Evolutionary conservation across 2,797 vertebrate species (phyloP).

Genomic region (Enteromius fasciolatus): DNA sequence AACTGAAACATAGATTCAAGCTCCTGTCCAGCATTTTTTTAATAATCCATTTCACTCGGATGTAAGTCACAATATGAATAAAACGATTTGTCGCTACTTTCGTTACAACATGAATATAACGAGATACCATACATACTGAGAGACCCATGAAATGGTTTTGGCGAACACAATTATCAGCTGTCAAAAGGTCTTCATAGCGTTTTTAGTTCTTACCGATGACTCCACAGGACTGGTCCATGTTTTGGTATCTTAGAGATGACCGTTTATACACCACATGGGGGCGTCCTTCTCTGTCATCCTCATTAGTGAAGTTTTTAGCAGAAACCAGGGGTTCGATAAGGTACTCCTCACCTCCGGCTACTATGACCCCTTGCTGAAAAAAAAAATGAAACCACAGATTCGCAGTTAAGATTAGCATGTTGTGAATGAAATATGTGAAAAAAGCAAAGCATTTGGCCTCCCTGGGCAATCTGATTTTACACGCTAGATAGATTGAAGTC

Average conservation of each 20-base stretch:
- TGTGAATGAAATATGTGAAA: background rate
- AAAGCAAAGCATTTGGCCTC: background rate
- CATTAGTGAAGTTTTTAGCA: constrained; percentile 77
- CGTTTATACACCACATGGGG: constrained; percentile 98
- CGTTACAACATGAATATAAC: background rate
- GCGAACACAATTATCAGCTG: background rate
- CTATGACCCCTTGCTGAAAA: constrained; percentile 93
- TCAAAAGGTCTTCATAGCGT: background rate
- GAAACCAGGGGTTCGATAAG: constrained; percentile 93
- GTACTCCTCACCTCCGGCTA: constrained; percentile 94
- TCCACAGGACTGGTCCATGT: constrained; percentile 95
- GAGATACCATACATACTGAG: background rate
- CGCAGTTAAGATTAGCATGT: background rate
- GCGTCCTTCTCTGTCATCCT: constrained; percentile 82
- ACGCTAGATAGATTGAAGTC: constrained; percentile 12
- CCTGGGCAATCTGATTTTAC: constrained; percentile 24
- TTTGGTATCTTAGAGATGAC: constrained; percentile 92
- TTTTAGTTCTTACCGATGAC: constrained; percentile 86
- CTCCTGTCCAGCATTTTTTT: background rate
- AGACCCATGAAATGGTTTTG: background rate
- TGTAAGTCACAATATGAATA: background rate
- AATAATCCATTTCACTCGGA: background rate
- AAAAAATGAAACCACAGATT: constrained; percentile 55
- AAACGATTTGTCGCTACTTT: background rate
- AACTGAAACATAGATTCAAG: background rate